Percentiles rank a stretch among this genome's conserved stretches.
Conservation (phyloP, 2,888 invertebrate genomes). For the Lycocerus yunnanus region DNA sequence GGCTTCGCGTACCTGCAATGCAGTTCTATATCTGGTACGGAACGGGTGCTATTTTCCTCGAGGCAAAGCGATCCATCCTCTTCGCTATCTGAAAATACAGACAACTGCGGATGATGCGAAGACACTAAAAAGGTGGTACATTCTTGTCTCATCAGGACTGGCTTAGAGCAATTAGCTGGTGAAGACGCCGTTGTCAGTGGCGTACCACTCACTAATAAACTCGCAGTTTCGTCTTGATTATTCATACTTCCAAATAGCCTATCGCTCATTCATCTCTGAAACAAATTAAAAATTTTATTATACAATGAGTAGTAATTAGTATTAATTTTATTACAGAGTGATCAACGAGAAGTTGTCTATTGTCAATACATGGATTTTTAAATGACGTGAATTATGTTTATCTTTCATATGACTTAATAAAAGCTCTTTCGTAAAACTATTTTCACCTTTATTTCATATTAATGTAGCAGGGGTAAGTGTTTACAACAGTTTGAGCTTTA, state of each 20-base stretch:
- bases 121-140: conserved; percentile 78
- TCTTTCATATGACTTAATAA: no score
- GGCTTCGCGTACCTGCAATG: conserved; percentile 62
- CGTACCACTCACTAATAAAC: conserved; percentile 72
- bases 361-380: no score
- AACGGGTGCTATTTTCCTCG: conserved; percentile 72
- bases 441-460: no score
- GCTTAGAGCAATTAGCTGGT: conserved; percentile 65
- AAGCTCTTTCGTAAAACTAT: no score
- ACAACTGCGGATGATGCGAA: conserved; percentile 69
- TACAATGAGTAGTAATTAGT: background rate
- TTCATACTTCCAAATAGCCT: conserved; percentile 52
- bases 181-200: conserved; percentile 59
- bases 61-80: conserved; percentile 70
- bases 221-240: conserved; percentile 82
- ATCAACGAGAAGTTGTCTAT: no score
- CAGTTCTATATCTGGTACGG: conserved; percentile 81
- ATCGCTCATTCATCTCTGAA: conserved; percentile 29
- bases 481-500: no score
- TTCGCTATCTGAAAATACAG: conserved; percentile 77
- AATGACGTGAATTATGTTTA: no score
- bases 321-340: no score
- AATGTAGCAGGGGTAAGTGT: no score
- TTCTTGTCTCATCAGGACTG: conserved; percentile 84
- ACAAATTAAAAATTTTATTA: conserved; percentile 7